Evolutionary conservation across 2,888 invertebrate genomes (phyloP).

Genomic region (Hyalella azteca): DNA sequence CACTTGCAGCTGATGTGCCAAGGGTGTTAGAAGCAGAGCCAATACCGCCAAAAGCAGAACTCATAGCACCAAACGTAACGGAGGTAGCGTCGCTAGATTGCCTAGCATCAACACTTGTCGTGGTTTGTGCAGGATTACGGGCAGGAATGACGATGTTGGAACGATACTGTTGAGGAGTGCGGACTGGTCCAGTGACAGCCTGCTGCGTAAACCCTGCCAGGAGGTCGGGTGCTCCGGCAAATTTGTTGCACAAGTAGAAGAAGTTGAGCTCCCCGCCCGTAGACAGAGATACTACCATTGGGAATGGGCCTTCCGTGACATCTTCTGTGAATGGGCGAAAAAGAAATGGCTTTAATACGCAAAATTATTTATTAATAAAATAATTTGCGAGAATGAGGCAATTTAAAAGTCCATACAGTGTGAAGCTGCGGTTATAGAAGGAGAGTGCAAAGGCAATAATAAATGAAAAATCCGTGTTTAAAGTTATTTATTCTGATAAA

Average conservation of each 20-base stretch:
- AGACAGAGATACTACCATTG: conserved; percentile 77
- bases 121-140: background rate
- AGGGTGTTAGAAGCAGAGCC: background rate
- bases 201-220: background rate
- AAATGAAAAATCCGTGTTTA: no score
- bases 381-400: no score
- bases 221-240: conserved; percentile 65
- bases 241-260: conserved; percentile 77
- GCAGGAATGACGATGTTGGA: conserved; percentile 34
- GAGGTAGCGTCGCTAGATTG: background rate
- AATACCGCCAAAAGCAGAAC: background rate
- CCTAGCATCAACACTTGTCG: background rate
- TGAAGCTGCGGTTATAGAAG: no score
- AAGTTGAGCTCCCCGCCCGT: conserved; percentile 78
- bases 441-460: no score
- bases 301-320: conserved; percentile 62
- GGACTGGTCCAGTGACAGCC: background rate
- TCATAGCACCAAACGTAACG: background rate
- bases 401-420: no score
- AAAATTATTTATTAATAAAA: background rate
- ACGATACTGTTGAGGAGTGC: conserved; percentile 45
- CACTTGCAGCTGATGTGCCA: background rate
- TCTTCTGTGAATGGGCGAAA: background rate
- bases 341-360: background rate
- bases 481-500: no score